phyloP scores from a whole-genome alignment of 1,140 invertebrate genomes.

The Watersipora subatra region DNA sequence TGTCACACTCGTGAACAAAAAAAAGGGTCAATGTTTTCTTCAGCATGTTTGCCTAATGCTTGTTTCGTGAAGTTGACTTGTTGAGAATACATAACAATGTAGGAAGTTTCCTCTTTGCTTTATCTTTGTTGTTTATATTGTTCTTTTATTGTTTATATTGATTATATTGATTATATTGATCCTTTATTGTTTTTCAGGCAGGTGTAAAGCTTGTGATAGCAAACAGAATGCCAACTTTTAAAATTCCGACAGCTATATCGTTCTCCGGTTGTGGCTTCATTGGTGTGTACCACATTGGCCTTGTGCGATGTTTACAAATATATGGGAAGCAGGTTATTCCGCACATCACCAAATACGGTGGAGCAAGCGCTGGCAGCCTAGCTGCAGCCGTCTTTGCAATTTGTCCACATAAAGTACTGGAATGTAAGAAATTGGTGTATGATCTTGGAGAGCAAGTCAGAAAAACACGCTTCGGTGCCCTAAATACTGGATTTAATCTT shows the following conservation, averaged over 20 bases:
- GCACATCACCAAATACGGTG: conserved; percentile 19
- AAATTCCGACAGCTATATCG: conserved; percentile 15
- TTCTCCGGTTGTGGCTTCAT: conserved; percentile 30
- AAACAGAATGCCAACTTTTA: too few species aligned
- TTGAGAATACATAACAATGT: too few species aligned
- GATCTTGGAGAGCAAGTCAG: conserved; percentile 19
- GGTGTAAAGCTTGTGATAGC: too few species aligned
- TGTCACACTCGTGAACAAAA: too few species aligned
- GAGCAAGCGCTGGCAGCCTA: conserved; percentile 27
- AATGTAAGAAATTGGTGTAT: conserved; percentile 18
- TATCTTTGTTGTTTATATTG: too few species aligned
- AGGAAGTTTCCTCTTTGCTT: too few species aligned
- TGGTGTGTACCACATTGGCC: conserved; percentile 30
- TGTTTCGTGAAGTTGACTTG: too few species aligned
- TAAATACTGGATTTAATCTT: conserved; percentile 24
- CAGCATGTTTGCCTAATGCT: too few species aligned
- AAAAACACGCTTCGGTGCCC: conserved; percentile 18
- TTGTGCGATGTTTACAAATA: conserved; percentile 18
- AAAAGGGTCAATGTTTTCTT: too few species aligned
- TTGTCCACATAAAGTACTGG: conserved; percentile 18
- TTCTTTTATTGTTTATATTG: too few species aligned
- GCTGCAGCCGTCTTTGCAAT: conserved; percentile 20
- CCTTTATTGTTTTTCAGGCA: too few species aligned
- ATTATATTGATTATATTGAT: too few species aligned
- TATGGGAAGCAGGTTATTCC: conserved; percentile 19